Percentiles rank a stretch among this genome's conserved stretches.
phyloP scores from a whole-genome alignment of 2,888 invertebrate genomes.

The Xylophagus ater region DNA sequence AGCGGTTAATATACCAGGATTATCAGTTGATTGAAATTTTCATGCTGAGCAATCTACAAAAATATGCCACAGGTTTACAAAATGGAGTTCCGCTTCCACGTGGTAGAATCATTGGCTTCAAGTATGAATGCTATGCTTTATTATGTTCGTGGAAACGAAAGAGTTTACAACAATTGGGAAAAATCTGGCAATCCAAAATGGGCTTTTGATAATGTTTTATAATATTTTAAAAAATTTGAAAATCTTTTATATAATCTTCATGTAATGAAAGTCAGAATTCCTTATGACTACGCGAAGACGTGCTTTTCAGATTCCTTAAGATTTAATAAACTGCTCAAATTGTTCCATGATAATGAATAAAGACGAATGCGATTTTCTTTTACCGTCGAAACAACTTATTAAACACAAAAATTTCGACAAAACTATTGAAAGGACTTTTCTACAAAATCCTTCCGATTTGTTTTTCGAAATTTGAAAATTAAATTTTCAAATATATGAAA shows the following conservation, averaged over 20 bases:
- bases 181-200: slow-evolving; percentile 49
- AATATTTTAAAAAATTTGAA: slow-evolving; percentile 72
- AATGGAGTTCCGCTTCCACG: slow-evolving; percentile 30
- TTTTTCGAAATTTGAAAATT: too few species aligned
- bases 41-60: slow-evolving; percentile 80
- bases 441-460: too few species aligned
- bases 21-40: slow-evolving; percentile 83
- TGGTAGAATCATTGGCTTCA: slow-evolving; percentile 52
- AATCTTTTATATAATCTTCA: slow-evolving; percentile 34
- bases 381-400: too few species aligned
- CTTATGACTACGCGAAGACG: too few species aligned
- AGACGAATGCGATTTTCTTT: too few species aligned
- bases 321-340: too few species aligned
- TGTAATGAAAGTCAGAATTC: background rate
- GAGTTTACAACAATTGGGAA: slow-evolving; percentile 55
- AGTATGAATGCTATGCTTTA: slow-evolving; percentile 54
- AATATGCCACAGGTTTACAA: slow-evolving; percentile 60
- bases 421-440: too few species aligned
- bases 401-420: too few species aligned
- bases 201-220: slow-evolving; percentile 64
- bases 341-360: too few species aligned
- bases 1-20: slow-evolving; percentile 76
- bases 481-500: too few species aligned
- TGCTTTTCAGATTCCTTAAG: too few species aligned
- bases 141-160: slow-evolving; percentile 50